phyloP scores from a whole-genome alignment of 2,797 vertebrate species.

The Hypotaenidia philippensis region DNA sequence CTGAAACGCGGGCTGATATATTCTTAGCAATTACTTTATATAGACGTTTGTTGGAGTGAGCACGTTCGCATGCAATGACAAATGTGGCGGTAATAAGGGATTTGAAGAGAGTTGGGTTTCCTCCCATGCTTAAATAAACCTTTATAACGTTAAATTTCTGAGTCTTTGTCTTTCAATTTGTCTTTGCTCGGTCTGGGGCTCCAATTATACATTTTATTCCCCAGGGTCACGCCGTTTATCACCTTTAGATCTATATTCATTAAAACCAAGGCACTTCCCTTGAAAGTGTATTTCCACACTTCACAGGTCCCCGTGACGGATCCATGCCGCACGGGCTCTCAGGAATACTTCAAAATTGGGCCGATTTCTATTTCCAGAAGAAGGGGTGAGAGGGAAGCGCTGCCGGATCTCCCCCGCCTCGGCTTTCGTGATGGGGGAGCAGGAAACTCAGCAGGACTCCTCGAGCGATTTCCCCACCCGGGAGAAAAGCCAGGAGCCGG shows the following conservation, averaged over 20 bases:
- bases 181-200: not conserved
- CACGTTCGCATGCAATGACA: not conserved
- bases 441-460: not conserved
- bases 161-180: not conserved
- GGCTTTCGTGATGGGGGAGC: fast-evolving
- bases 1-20: not conserved
- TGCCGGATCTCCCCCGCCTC: not conserved
- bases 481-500: not conserved
- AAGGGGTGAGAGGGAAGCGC: fast-evolving
- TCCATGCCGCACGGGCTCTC: fast-evolving
- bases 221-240: not conserved
- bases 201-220: fast-evolving
- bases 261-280: not conserved
- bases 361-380: not conserved
- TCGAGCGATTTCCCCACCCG: not conserved
- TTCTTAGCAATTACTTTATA: not conserved
- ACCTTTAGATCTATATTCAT: not conserved
- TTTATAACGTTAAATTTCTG: not conserved
- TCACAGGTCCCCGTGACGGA: not conserved
- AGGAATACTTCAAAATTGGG: not conserved
- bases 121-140: slow-evolving; percentile 2
- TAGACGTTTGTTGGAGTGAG: not conserved
- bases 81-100: fast-evolving
- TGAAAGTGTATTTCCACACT: not conserved
- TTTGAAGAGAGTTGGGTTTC: not conserved